Base-by-base conservation (phyloP, 2,888 invertebrate genomes). In the Coelinius sp. region DNA sequence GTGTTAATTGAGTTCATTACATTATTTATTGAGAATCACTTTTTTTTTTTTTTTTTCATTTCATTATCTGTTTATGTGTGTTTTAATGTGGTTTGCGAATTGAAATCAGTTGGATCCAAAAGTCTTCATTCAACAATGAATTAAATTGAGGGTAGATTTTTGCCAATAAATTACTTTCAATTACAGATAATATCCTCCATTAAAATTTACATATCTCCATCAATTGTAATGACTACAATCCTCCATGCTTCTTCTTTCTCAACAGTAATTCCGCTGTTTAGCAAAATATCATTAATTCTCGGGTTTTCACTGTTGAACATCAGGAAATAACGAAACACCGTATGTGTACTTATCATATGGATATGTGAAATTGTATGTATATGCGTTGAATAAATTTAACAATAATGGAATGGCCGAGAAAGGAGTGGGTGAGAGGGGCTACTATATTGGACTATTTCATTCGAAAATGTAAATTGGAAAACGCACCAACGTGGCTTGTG, bases 401-500 rank as follows among this genome's bases (percentile, higher is more conserved):
- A 59, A 41, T 53, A 35, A 25, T 31, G 59, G 31, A 56, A 44
- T 41, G 65, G 56, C 20, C 14, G 56, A 27, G 56, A 24, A 49
- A 27, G 10, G 44, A 52, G 38, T n/a, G 3, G 12, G 17, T n/a
- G 46, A 25, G 44, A 25, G 44, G 70, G 44, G 44, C 24, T 25
- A 46, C 31, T 53, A 46, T 66, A 59, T 20, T 4, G 59, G 66
- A 66, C 62, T 66, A 72, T 72, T 74, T 72, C 67, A 74, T 75
- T 76, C 70, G 68, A 66, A 73, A 76, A 78, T 77, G 76, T 75
- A 75, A 76, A 76, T 76, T 76, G 77, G 76, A 76, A 77, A 78
- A 76, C 71, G 70, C 62, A 68, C 38, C 70, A 75, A 70, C 63
- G 73, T 73, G 31, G 64, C 41, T 27, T 44, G 27, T 31, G 27